Evolutionary conservation across 2,888 invertebrate species (phyloP), one percentile per base, ranked within the genome.

Genomic region (Alsophila aescularia): DNA sequence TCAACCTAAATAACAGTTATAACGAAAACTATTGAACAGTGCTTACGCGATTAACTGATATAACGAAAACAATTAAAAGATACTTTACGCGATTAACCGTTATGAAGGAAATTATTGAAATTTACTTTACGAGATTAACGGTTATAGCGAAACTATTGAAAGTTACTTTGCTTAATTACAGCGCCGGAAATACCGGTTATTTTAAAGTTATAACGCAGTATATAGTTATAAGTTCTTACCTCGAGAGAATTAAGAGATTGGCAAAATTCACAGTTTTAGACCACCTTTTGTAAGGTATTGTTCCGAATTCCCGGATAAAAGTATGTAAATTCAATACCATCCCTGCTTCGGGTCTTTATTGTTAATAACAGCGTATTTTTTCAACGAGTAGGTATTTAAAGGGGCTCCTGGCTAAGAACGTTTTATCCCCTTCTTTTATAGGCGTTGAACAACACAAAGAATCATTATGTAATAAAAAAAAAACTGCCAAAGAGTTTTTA

Each of bases 141-240:
- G 36, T 52, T 50, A 52, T 24, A 54, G 71, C 81, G 79, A 85
- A 87, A 86, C 88, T 87, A 87, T 85, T 81, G 79, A 85, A 90
- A 89, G 79, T 87, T 84, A 85, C 78, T 85, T 83, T 72, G 79
- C 80, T 79, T 77, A 87, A 88, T 88, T 88, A 87, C 69, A 68
- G 48, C 47, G 52, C 32, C 27, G 55, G 51, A 53, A 62, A 57
- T 55, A 54, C 40, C 21, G 29, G 39, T 52, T 52, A 64, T 60
- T 59, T 59, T 42, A 52, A 62, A 62, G 52, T 52, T 55, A 16
- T 42, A 32, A 52, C 35, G 39, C 52, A 58, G 58, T n/a, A n/a
- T n/a, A n/a, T n/a, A n/a, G n/a, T n/a, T n/a, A n/a, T n/a, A n/a
- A n/a, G n/a, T n/a, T n/a, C 52, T 72, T 77, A 75, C 66, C 72